Evolutionary conservation across 2,797 vertebrate genomes (phyloP), one percentile per base, ranked within the genome.

Genomic region (Phoebastria nigripes): DNA sequence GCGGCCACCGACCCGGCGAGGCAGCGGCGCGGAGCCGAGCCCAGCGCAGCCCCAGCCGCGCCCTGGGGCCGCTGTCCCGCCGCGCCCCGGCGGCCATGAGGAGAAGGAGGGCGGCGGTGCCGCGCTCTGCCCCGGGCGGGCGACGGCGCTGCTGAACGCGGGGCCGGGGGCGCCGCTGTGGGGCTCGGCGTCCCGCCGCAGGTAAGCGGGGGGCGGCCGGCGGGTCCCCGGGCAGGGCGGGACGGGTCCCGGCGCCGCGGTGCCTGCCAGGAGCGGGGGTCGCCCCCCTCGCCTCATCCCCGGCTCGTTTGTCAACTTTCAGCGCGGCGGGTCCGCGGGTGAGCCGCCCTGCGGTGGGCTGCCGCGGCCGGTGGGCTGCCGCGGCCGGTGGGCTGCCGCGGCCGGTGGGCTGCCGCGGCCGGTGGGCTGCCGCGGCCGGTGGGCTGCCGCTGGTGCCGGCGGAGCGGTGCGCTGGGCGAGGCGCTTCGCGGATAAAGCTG

Each of bases 231-330:
- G 28, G 49, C 3, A 12, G 25, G 25, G 29, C 17, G 51, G 49
- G 28, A 46, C 26, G 49, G 77, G 15, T 8, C 7, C 35, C 12
- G 28, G 51, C 16, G n/a, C 5, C 47, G 25, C 37, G 12, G 26
- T 18, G 49, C 35, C 49, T 9, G 33, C 9, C 37, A 3, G 59
- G 15, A 39, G 41, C 24, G 19, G 46, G 44, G 19, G 7, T 24
- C n/a, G 24, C 5, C 4, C 5, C 31, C 3, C 3, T 12, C 19
- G 5, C 28, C 39, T 33, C 29, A 14, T 3, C 55, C 12, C 11
- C 29, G 24, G 63, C 15, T 54, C 24, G 3, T 15, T 18, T 18
- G 55, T 33, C n/a, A 62, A 41, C 73, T 77, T 69, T 28, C 21
- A 2, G 33, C 12, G 42, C 29, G 31, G 41, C 31, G 18, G 35